Evolutionary conservation across 1,140 invertebrate species (phyloP).

Genomic region (Pachyrhynchus sulphureomaculatus): DNA sequence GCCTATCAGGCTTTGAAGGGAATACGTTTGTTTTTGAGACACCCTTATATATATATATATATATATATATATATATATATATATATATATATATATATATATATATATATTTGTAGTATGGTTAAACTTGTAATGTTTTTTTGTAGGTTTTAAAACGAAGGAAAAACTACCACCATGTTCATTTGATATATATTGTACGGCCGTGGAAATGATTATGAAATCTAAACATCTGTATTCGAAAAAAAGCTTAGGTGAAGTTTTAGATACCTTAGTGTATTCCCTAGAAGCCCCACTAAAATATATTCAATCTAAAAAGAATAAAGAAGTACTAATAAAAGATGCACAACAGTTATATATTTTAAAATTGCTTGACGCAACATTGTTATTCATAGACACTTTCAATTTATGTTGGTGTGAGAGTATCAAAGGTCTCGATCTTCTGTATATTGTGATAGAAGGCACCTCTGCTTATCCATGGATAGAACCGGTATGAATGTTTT

Average conservation of each 20-base stretch:
- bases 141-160: background rate
- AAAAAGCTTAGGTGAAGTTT: background rate
- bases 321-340: background rate
- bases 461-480: conserved; percentile 4
- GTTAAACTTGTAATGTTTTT: background rate
- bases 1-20: too few relatives aligned
- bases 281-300: conserved; percentile 9
- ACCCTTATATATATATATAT: too few relatives aligned
- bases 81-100: too few relatives aligned
- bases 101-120: too few relatives aligned
- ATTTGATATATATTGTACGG: background rate
- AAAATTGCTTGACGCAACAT: conserved; percentile 1
- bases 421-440: conserved; percentile 14
- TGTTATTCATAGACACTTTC: conserved; percentile 9
- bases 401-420: conserved; percentile 16
- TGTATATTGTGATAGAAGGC: background rate
- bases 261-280: conserved; percentile 15
- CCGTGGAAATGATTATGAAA: conserved; percentile 9
- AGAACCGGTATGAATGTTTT: conserved; percentile 8
- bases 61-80: too few relatives aligned
- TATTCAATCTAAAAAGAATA: background rate
- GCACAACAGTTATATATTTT: background rate
- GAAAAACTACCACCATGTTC: background rate
- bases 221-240: conserved; percentile 18
- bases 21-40: too few relatives aligned